Evolutionary conservation across 2,113 vertebrate species (phyloP).

Genomic region (Chinchilla lanigera): DNA sequence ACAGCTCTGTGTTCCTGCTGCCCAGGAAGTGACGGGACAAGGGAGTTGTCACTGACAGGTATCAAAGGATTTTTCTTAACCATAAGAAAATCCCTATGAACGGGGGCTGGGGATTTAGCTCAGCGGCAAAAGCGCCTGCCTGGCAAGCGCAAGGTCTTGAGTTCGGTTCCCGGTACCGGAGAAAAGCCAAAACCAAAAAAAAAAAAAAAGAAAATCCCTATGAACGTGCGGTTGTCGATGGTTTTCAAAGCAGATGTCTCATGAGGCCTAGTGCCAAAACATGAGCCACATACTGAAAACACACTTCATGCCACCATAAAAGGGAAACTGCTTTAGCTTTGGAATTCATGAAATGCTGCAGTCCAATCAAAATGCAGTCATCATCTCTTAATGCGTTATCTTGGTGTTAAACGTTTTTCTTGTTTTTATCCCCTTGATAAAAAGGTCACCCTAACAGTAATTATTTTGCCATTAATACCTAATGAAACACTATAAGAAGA

Average conservation of each 20-base stretch:
- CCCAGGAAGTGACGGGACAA: not conserved
- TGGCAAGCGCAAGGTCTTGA: too few species aligned
- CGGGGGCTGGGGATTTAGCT: too few species aligned
- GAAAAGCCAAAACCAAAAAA: too few species aligned
- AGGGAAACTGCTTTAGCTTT: not conserved
- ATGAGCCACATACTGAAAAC: not conserved
- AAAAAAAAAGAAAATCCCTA: too few species aligned
- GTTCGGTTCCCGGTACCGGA: too few species aligned
- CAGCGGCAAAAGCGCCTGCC: too few species aligned
- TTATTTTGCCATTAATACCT: conserved; percentile 56
- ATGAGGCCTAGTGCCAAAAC: not conserved
- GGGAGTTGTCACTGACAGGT: not conserved
- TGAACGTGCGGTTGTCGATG: not conserved
- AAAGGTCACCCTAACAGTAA: conserved; percentile 51
- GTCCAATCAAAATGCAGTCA: not conserved
- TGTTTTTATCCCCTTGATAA: conserved; percentile 42
- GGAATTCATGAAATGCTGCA: not conserved
- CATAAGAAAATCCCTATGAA: not conserved
- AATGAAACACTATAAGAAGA: conserved; percentile 34
- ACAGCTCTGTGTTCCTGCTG: not conserved
- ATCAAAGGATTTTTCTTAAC: not conserved
- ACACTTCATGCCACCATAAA: too few species aligned
- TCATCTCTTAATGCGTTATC: not conserved
- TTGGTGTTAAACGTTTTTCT: conserved; percentile 6
- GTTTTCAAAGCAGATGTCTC: not conserved